Percentiles rank a stretch among this genome's conserved stretches.
phyloP scores from a whole-genome alignment of 2,888 invertebrate genomes.

The Tetranychus truncatus region DNA sequence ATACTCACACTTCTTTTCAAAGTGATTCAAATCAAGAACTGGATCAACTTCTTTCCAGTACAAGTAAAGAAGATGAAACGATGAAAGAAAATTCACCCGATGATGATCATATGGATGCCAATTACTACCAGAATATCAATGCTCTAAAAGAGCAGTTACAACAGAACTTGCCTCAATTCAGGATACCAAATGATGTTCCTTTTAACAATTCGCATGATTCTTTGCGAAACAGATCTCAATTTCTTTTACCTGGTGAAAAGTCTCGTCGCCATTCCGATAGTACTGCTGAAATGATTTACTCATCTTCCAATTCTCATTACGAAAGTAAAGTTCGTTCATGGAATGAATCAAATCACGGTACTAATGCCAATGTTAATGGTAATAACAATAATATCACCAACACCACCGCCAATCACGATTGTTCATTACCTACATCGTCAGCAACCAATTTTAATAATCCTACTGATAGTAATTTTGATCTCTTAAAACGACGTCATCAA shows the following conservation, averaged over 20 bases:
- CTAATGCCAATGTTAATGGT: background rate
- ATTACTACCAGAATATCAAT: slow-evolving; percentile 3
- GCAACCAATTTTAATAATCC: background rate
- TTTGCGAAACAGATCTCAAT: background rate
- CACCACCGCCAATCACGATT: background rate
- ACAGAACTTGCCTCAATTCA: slow-evolving; percentile 19
- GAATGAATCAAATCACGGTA: background rate
- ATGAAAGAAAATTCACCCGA: background rate
- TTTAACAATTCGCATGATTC: background rate
- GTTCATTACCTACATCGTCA: background rate
- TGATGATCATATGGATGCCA: background rate
- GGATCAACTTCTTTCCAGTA: background rate
- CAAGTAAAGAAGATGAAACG: background rate
- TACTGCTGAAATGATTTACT: slow-evolving; percentile 6
- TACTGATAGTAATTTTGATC: background rate
- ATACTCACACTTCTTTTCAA: too few relatives aligned
- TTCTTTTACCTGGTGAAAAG: slow-evolving; percentile 25
- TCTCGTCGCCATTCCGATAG: slow-evolving; percentile 41
- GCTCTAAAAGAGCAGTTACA: slow-evolving; percentile 15
- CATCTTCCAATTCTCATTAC: background rate
- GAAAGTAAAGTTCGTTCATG: background rate
- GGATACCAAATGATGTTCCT: slow-evolving; percentile 20
- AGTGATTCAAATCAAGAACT: background rate
- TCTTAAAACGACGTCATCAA: background rate
- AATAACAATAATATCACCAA: background rate